Conservation (phyloP, 2,113 vertebrate species). For the Campylorhamphus procurvoides region DNA sequence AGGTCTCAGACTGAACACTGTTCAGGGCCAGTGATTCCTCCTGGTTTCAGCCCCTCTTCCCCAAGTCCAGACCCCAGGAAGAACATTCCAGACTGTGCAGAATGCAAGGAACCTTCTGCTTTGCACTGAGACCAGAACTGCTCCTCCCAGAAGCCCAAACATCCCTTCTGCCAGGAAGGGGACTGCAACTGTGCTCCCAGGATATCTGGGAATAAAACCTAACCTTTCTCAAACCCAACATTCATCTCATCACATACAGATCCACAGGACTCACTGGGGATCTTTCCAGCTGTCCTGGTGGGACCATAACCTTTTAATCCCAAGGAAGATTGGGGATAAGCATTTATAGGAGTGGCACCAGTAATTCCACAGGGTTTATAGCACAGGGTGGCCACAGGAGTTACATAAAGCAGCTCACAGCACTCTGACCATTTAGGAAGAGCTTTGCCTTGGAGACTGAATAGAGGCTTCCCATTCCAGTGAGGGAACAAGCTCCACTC, state of each 20-base stretch:
- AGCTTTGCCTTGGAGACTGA: not conserved
- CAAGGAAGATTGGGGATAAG: not conserved
- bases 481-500: not conserved
- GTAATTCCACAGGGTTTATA: not conserved
- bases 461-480: not conserved
- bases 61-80: not conserved
- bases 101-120: not conserved
- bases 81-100: not conserved
- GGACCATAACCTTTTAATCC: not conserved
- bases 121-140: not conserved
- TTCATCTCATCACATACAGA: not conserved
- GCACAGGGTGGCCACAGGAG: not conserved
- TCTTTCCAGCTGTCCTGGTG: not conserved
- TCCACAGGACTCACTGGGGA: not conserved
- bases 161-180: not conserved
- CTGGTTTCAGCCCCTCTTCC: not conserved
- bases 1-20: not conserved
- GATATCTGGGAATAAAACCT: not conserved
- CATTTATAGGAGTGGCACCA: not conserved
- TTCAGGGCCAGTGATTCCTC: not conserved
- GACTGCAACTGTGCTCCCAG: not conserved
- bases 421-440: not conserved
- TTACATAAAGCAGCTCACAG: not conserved
- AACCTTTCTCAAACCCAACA: not conserved
- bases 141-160: not conserved